Evolutionary conservation across 2,888 invertebrate species (phyloP).

Genomic region (Tholera decimalis): DNA sequence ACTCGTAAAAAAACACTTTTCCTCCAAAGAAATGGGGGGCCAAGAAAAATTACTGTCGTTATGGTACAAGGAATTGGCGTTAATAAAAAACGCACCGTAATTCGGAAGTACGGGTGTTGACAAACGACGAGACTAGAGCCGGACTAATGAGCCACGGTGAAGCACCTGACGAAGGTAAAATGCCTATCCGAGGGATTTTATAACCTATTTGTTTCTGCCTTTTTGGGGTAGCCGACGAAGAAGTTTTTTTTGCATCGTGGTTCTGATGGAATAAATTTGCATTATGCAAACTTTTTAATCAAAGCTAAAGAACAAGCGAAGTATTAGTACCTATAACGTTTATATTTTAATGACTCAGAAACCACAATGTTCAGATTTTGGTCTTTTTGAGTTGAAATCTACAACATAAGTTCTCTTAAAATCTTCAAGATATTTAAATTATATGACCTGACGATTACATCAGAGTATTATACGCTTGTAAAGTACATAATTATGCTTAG

Average conservation of each 20-base stretch:
- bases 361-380: too few species aligned
- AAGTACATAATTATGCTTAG: too few species aligned
- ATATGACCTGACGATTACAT: too few species aligned
- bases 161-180: constrained; percentile 82
- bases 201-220: constrained; percentile 71
- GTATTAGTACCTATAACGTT: too few species aligned
- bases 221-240: constrained; percentile 25
- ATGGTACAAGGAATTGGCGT: constrained; percentile 85
- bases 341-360: too few species aligned
- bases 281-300: too few species aligned
- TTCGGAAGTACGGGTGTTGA: constrained; percentile 82
- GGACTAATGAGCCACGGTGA: constrained; percentile 83
- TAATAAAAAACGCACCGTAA: constrained; percentile 84
- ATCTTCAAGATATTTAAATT: too few species aligned
- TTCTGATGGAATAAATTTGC: too few species aligned
- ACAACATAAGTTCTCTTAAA: too few species aligned
- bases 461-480: too few species aligned
- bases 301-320: too few species aligned
- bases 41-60: constrained; percentile 86
- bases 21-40: constrained; percentile 57
- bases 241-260: constrained; percentile 29
- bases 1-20: constrained; percentile 70
- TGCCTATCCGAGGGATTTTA: constrained; percentile 71
- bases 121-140: constrained; percentile 83
- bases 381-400: too few species aligned